These are phyloP conservation scores for Mycteria americana DNA, from an alignment of 2,797 vertebrate genomes.

Conservation along the genomic window DNA sequence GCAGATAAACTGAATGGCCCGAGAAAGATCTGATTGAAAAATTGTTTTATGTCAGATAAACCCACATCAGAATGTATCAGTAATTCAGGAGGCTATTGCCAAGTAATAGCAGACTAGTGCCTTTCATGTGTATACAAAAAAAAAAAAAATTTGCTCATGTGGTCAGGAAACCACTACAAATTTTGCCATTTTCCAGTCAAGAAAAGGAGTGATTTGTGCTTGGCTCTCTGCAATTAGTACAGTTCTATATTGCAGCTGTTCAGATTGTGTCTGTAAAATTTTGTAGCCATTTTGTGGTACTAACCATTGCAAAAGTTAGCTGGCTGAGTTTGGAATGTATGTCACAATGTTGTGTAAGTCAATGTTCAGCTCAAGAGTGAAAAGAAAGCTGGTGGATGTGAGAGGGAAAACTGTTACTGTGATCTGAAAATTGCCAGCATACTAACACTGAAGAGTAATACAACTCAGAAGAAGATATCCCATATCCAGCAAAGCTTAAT, in stretches of 20 bases:
- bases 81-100: not conserved
- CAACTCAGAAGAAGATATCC: not conserved
- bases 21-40: not conserved
- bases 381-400: constrained; percentile 23
- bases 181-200: not conserved
- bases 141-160: not conserved
- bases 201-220: not conserved
- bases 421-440: constrained; percentile 18
- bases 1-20: not conserved
- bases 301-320: not conserved
- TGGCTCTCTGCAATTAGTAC: not conserved
- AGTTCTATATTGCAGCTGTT: not conserved
- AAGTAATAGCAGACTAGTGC: constrained; percentile 32
- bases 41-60: not conserved
- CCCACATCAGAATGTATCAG: not conserved
- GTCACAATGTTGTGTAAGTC: not conserved
- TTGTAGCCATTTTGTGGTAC: not conserved
- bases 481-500: constrained; percentile 60
- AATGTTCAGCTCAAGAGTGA: constrained; percentile 10
- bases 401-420: constrained; percentile 11
- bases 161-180: not conserved
- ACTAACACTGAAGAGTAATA: not conserved
- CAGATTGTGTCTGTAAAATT: not conserved
- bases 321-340: constrained; percentile 4
- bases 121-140: not conserved